phyloP scores from a whole-genome alignment of 2,113 vertebrate species.

The Leptosomus discolor region DNA sequence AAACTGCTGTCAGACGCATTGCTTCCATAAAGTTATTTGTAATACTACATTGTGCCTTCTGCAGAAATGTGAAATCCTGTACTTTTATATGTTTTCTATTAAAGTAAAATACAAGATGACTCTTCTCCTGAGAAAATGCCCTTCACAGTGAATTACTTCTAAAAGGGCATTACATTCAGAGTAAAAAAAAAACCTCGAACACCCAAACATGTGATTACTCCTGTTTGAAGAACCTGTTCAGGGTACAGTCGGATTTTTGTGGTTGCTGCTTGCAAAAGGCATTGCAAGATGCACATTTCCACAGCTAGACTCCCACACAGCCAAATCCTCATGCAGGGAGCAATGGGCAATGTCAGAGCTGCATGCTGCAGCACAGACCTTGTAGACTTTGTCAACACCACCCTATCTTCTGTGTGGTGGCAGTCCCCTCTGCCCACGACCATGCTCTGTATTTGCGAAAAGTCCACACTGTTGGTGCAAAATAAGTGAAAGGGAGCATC shows the following conservation, averaged over 20 bases:
- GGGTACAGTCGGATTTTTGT: neutral
- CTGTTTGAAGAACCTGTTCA: neutral
- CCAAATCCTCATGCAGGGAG: neutral
- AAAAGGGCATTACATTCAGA: neutral
- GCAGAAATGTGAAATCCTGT: neutral
- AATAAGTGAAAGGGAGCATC: neutral
- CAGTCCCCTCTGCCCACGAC: neutral
- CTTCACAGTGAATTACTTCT: neutral
- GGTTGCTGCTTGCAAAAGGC: neutral
- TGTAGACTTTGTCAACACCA: neutral
- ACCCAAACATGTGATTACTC: neutral
- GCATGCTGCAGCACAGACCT: accelerated
- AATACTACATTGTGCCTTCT: neutral
- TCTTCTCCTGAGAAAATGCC: neutral
- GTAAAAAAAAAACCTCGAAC: neutral
- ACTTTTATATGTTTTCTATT: neutral
- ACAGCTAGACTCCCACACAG: neutral
- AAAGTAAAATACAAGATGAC: neutral
- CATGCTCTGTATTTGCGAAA: neutral
- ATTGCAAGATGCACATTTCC: neutral
- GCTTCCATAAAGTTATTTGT: neutral
- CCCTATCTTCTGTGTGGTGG: neutral
- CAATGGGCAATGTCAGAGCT: neutral
- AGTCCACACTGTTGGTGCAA: neutral
- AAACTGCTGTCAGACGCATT: neutral